Conservation (phyloP, 2,888 invertebrate species). For the Patella caerulea region DNA sequence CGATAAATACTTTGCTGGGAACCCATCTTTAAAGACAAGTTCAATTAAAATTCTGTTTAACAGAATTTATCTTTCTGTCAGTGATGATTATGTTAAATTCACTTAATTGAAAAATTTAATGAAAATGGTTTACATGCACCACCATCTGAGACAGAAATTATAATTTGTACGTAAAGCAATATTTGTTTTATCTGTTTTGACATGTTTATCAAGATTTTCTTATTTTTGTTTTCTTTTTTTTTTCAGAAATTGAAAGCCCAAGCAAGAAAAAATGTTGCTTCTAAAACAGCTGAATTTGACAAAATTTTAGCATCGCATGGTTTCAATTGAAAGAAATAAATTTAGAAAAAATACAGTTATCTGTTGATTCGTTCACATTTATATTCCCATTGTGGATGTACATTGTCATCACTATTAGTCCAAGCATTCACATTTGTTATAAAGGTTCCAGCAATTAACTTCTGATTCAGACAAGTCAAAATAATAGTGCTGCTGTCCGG, state of each 20-base stretch:
- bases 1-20: no score
- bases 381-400: no score
- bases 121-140: conserved; percentile 40
- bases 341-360: neutral
- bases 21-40: no score
- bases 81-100: conserved; percentile 34
- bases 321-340: conserved; percentile 39
- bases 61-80: conserved; percentile 13
- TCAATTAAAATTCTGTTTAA: no score
- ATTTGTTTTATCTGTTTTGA: no score
- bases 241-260: conserved; percentile 56
- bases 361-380: no score
- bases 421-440: no score
- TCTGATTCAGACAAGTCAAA: no score
- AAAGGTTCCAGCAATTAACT: no score
- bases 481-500: no score
- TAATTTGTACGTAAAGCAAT: neutral
- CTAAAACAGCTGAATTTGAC: conserved; percentile 54
- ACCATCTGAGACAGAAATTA: conserved; percentile 34
- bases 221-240: conserved; percentile 2
- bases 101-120: conserved; percentile 28
- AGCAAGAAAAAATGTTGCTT: conserved; percentile 56
- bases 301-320: conserved; percentile 56
- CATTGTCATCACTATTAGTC: no score
- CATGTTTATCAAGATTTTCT: neutral